phyloP scores from a whole-genome alignment of 1,140 invertebrate species.

The Drosophila seguyi region DNA sequence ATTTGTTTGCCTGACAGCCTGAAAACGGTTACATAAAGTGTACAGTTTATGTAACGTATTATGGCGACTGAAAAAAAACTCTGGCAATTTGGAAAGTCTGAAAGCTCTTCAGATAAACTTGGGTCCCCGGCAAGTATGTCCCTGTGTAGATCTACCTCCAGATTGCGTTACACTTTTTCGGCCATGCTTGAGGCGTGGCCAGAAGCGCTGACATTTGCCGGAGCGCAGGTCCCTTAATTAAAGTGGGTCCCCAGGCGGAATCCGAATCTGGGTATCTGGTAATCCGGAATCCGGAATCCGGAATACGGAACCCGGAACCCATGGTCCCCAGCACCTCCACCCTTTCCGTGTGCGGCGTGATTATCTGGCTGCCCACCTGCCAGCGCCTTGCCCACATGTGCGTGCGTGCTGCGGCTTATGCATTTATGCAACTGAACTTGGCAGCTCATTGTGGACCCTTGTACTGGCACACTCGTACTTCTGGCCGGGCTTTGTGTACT shows the following conservation, averaged over 20 bases:
- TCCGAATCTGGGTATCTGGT: slow-evolving; percentile 6
- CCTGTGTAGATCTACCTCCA: neutral
- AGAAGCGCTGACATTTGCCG: slow-evolving; percentile 29
- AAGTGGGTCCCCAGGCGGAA: slow-evolving; percentile 38
- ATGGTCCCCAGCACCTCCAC: slow-evolving; percentile 4
- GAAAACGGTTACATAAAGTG: slow-evolving; percentile 1
- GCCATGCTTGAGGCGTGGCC: slow-evolving; percentile 38
- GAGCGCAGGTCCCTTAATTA: slow-evolving; percentile 57
- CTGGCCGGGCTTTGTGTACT: slow-evolving; percentile 39
- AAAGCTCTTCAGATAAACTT: neutral
- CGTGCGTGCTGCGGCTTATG: slow-evolving; percentile 59
- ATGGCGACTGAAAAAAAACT: neutral
- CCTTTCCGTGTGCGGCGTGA: slow-evolving; percentile 47
- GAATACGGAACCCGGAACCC: neutral
- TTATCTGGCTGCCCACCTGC: slow-evolving; percentile 43
- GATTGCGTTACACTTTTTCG: slow-evolving; percentile 10
- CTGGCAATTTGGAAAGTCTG: neutral
- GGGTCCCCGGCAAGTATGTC: neutral
- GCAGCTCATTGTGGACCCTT: slow-evolving; percentile 52
- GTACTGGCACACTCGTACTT: slow-evolving; percentile 19
- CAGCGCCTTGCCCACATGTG: slow-evolving; percentile 23
- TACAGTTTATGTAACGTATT: neutral
- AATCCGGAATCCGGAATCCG: slow-evolving; percentile 1
- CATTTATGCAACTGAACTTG: slow-evolving; percentile 73
- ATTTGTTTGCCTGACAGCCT: slow-evolving; percentile 2